Percentiles rank a stretch among this genome's conserved stretches.
These are phyloP conservation scores for Axinella damicornis DNA, from an alignment of 37 sponge, comb jelly and placozoan species.

Conservation along the genomic window DNA sequence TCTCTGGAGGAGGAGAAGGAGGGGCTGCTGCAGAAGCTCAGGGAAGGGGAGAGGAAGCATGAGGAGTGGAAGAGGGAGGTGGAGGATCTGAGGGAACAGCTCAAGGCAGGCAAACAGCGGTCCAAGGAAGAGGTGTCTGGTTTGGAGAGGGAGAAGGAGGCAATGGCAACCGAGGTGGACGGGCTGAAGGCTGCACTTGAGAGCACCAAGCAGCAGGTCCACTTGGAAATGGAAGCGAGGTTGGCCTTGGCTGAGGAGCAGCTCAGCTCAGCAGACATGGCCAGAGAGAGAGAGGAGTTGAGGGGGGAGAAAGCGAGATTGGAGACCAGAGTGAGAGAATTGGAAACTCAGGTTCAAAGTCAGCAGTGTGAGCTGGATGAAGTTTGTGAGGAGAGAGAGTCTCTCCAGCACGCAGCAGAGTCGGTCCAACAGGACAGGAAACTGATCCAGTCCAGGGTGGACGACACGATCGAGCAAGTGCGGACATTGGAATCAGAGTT, in stretches of 20 bases:
- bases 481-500: neutral
- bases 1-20: neutral
- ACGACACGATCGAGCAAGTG: no score
- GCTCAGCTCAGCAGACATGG: no score
- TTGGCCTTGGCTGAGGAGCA: no score
- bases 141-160: no score
- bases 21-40: neutral
- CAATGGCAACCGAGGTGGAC: no score
- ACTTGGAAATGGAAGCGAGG: no score
- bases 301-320: neutral
- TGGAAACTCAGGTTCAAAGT: neutral
- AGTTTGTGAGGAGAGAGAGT: neutral
- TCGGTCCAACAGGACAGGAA: no score
- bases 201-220: no score
- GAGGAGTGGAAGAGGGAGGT: neutral
- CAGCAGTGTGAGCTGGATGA: neutral
- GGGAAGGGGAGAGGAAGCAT: neutral
- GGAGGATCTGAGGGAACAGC: neutral
- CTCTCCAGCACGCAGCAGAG: neutral
- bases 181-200: no score
- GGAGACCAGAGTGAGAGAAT: constrained; percentile 6
- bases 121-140: no score
- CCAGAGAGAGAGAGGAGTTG: neutral
- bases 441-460: no score
- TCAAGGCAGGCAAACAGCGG: neutral